Conservation (phyloP, 2,113 vertebrate species). For the Ondatra zibethicus region DNA sequence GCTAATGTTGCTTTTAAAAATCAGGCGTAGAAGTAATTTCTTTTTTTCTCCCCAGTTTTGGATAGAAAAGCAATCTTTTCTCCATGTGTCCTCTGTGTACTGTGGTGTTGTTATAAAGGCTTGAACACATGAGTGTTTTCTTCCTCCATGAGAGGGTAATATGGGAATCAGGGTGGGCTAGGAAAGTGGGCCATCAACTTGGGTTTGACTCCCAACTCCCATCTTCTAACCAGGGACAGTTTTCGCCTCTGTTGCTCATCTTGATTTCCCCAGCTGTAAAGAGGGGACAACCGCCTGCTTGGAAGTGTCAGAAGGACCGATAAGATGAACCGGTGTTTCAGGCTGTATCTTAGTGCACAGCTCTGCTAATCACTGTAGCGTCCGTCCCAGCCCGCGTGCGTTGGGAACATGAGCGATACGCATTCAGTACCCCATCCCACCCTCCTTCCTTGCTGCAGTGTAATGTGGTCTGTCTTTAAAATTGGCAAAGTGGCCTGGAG, state of each 20-base stretch:
- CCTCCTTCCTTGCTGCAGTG: not conserved
- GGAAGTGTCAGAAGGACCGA: not conserved
- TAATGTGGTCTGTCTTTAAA: not conserved
- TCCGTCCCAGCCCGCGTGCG: not conserved
- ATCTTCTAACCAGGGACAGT: not conserved
- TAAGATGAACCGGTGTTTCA: rapidly evolving
- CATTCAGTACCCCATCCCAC: not conserved
- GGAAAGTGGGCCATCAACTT: not conserved
- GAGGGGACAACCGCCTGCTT: not conserved
- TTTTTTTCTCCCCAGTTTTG: not conserved
- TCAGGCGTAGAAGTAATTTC: conserved; percentile 28
- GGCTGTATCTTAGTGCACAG: rapidly evolving
- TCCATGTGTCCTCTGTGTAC: not conserved
- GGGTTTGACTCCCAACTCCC: not conserved
- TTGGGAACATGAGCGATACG: not conserved
- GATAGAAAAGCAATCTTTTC: not conserved
- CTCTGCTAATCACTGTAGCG: rapidly evolving
- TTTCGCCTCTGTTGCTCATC: not conserved
- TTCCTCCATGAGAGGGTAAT: not conserved
- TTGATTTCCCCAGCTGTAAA: conserved; percentile 16
- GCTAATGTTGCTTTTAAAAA: not conserved
- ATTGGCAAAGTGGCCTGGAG: not conserved
- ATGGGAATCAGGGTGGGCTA: not conserved
- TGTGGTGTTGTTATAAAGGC: not conserved
- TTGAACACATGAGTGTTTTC: not conserved